phyloP scores from a whole-genome alignment of 2,113 vertebrate genomes.

The Jacana jacana region DNA sequence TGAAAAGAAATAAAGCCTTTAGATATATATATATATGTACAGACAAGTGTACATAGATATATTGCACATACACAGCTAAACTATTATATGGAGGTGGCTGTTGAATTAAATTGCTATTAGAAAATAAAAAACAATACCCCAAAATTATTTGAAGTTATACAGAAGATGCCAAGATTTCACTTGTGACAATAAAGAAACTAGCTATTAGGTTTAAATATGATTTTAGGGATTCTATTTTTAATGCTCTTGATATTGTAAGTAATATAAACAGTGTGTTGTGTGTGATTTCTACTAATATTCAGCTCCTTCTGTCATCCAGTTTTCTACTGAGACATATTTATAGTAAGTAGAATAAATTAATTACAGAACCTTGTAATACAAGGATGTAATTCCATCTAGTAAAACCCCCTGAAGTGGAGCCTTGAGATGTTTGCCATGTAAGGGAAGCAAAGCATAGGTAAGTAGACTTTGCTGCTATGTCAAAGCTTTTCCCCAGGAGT shows the following conservation, averaged over 20 bases:
- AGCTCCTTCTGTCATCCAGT: slow-evolving; percentile 29
- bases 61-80: not conserved
- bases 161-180: not conserved
- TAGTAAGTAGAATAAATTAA: slow-evolving; percentile 54
- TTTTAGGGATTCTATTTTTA: slow-evolving; percentile 5
- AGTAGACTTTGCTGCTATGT: slow-evolving; percentile 1
- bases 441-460: slow-evolving; percentile 41
- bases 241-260: not conserved
- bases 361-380: slow-evolving; percentile 45
- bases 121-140: not conserved
- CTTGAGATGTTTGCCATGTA: slow-evolving; percentile 36
- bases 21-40: not conserved
- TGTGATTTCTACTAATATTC: slow-evolving; percentile 38
- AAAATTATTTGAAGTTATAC: not conserved
- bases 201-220: not conserved
- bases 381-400: slow-evolving; percentile 49
- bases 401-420: slow-evolving; percentile 34
- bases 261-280: not conserved
- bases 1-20: not conserved
- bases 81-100: not conserved
- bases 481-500: not conserved
- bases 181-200: not conserved
- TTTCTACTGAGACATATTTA: slow-evolving; percentile 59
- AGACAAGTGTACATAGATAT: not conserved
- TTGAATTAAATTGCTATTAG: not conserved